Conservation (phyloP, 2,797 vertebrate genomes). For the Linurgus olivaceus region DNA sequence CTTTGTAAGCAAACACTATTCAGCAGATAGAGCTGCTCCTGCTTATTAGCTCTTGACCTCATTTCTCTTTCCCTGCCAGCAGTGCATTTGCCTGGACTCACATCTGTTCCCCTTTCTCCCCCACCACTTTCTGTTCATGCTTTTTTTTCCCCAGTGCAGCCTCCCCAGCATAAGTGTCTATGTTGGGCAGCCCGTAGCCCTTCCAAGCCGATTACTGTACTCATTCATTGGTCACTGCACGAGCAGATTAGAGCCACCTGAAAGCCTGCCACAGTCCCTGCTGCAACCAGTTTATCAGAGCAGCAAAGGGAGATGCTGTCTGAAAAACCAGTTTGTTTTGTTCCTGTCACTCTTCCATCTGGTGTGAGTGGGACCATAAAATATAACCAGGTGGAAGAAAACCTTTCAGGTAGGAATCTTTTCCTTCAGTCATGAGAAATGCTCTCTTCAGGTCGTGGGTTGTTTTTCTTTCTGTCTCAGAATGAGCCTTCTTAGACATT, state of each 20-base stretch:
- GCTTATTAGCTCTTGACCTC: not conserved
- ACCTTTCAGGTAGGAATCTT: constrained; percentile 58
- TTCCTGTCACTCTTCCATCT: not conserved
- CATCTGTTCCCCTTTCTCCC: not conserved
- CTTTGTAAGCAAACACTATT: not conserved
- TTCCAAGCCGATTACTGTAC: constrained; percentile 65
- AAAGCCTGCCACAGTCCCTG: constrained; percentile 9
- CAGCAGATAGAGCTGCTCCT: not conserved
- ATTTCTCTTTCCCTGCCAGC: not conserved
- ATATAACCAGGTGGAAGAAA: constrained; percentile 19
- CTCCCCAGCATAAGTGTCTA: constrained; percentile 12
- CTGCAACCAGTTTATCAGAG: constrained; percentile 22
- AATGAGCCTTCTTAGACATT: not conserved
- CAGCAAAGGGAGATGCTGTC: constrained; percentile 44
- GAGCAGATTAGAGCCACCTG: constrained; percentile 65
- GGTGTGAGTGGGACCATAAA: constrained; percentile 1
- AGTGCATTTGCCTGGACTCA: not conserved
- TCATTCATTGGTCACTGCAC: constrained; percentile 27
- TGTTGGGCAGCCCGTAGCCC: constrained; percentile 40
- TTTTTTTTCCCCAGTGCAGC: not conserved
- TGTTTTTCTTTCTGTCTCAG: not conserved
- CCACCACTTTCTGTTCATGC: not conserved
- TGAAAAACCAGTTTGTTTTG: constrained; percentile 19
- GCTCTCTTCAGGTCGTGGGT: not conserved
- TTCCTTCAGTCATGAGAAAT: not conserved